These are phyloP conservation scores for Papilio helenus DNA, from an alignment of 1,140 invertebrate genomes.

Conservation along the genomic window DNA sequence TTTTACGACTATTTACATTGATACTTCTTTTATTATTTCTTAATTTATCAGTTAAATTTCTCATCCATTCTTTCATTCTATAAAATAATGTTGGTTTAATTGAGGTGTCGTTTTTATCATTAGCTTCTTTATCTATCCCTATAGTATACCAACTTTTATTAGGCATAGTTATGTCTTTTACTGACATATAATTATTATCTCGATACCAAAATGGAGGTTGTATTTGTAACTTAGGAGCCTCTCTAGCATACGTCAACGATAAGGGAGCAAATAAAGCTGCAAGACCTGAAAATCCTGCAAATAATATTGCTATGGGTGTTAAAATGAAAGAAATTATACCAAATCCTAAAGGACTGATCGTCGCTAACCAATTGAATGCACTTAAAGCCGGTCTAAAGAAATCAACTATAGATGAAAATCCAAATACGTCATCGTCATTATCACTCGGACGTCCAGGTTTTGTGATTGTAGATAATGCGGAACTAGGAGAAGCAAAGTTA, in stretches of 20 bases:
- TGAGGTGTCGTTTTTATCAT: slow-evolving; percentile 24
- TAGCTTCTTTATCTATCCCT: slow-evolving; percentile 44
- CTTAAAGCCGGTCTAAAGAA: slow-evolving; percentile 71
- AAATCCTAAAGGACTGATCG: slow-evolving; percentile 72
- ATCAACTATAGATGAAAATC: slow-evolving; percentile 62
- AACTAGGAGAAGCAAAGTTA: slow-evolving; percentile 53
- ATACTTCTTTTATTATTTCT: slow-evolving; percentile 42
- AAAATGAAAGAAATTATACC: slow-evolving; percentile 68
- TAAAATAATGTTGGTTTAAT: slow-evolving; percentile 51
- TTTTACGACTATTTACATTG: slow-evolving; percentile 47
- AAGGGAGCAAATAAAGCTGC: slow-evolving; percentile 67
- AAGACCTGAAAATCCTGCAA: slow-evolving; percentile 66
- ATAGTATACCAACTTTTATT: slow-evolving; percentile 47
- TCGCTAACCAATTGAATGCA: slow-evolving; percentile 68
- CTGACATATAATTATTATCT: slow-evolving; percentile 65
- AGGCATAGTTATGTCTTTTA: slow-evolving; percentile 60
- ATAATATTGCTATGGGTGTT: slow-evolving; percentile 68
- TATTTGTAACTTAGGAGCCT: slow-evolving; percentile 62
- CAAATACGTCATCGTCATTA: slow-evolving; percentile 67
- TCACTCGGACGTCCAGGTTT: slow-evolving; percentile 54
- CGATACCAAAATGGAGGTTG: slow-evolving; percentile 66
- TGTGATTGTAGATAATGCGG: slow-evolving; percentile 54
- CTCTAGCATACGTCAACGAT: slow-evolving; percentile 62
- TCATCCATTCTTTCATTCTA: slow-evolving; percentile 62
- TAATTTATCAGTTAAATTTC: slow-evolving; percentile 50